These are phyloP conservation scores for Erethizon dorsatum DNA, from an alignment of 2,797 vertebrate species.

Conservation along the genomic window DNA sequence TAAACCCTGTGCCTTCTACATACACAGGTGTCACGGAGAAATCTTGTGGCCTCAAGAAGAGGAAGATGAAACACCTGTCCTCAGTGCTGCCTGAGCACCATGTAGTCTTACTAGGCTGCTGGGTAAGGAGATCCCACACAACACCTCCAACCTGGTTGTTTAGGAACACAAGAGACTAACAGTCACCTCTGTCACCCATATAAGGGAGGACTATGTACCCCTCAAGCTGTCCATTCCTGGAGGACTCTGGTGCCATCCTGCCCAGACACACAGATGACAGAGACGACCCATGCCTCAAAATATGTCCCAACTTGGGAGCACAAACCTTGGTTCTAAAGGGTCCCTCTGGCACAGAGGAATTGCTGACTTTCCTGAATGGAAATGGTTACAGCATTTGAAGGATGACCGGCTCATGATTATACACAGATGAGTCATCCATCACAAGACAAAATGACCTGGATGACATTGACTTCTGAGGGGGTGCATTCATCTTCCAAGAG, in stretches of 20 bases:
- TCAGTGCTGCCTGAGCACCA: not conserved
- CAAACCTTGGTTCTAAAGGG: not conserved
- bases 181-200: not conserved
- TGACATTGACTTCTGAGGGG: too few relatives aligned
- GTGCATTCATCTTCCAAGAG: not conserved
- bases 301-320: not conserved
- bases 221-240: not conserved
- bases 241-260: not conserved
- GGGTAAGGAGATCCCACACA: not conserved
- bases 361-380: not conserved
- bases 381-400: not conserved
- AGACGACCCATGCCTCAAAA: not conserved
- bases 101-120: slow-evolving; percentile 13
- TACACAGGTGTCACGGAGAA: not conserved
- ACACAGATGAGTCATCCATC: too few relatives aligned
- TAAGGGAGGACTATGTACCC: not conserved
- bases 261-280: not conserved
- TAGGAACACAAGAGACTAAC: not conserved
- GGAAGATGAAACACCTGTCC: not conserved
- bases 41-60: not conserved
- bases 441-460: not conserved
- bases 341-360: too few relatives aligned
- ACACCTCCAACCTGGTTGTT: not conserved
- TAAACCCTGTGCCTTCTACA: not conserved
- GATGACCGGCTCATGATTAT: too few relatives aligned